Evolutionary conservation across 2,113 vertebrate genomes (phyloP), one percentile per base, ranked within the genome.

Genomic region (Varanus salvator): DNA sequence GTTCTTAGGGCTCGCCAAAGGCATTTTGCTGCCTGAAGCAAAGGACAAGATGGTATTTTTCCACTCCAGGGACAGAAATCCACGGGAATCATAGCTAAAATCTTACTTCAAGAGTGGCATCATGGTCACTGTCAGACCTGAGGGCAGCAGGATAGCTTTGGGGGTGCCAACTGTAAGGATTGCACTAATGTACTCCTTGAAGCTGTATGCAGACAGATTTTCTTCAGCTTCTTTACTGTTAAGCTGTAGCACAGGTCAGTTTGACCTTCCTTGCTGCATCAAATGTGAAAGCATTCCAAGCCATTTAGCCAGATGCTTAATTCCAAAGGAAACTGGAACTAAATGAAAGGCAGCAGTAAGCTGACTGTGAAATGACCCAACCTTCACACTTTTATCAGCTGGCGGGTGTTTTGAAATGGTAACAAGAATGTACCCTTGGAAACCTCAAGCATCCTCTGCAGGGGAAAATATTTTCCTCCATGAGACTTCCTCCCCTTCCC

Each of bases 401-500:
- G 29, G 89, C 90, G 69, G 7, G 88, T 3, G 66, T 93, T 93
- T 93, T 54, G 75, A 91, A 89, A 86, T 72, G 25, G 34, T 80
- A 89, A 17, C 68, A 66, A 14, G 75, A 90, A 86, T 60, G 6
- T 69, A 89, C 78, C 31, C 21, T 78, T 90, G 21, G 50, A 88
- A 64, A 85, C 50, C 3, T 11, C 74, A 76, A 86, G 2, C 52
- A 86, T 76, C 31, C 80, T 38, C 29, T 68, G 34, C 88, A 78
- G 86, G 68, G 76, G 84, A 72, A 89, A 92, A 89, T 48, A 91
- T 25, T 84, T 90, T 90, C 89, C 92, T 87, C 76, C 69, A 81
- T 5, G 86, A 91, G 87, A 91, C 87, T 52, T 87, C n/a, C 72
- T 54, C 69, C 83, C 95, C 19, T 80, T 89, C 93, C 92, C 23